Percentiles rank a stretch among this genome's conserved stretches.
Conservation (phyloP, 2,113 vertebrate genomes). For the Podilymbus podiceps region DNA sequence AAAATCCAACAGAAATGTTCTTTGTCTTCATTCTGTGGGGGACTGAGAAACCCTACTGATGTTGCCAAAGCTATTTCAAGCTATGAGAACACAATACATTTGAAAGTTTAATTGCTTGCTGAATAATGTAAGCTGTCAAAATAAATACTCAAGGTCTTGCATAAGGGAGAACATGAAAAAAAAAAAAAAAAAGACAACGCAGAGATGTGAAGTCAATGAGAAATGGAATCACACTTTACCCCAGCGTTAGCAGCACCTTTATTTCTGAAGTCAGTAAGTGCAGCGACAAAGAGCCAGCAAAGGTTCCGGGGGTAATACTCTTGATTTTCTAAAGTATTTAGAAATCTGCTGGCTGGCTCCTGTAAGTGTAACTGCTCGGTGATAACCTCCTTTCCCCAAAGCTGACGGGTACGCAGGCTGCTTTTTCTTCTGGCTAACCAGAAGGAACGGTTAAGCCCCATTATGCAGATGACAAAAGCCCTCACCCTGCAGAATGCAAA, state of each 20-base stretch:
- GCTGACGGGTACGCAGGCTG: not conserved
- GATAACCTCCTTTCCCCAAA: not conserved
- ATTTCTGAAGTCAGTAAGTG: not conserved
- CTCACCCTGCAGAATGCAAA: not conserved
- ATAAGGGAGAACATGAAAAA: conserved; percentile 21
- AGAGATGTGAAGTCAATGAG: conserved; percentile 43
- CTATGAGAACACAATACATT: conserved; percentile 61
- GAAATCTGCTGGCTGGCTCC: not conserved
- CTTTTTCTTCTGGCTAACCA: not conserved
- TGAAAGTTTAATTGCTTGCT: conserved; percentile 69
- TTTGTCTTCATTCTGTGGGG: conserved; percentile 40
- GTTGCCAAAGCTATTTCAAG: conserved; percentile 65
- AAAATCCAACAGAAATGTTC: not conserved
- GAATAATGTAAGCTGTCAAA: conserved; percentile 67
- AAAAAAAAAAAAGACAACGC: not conserved
- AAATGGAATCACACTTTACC: not conserved
- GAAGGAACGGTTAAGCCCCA: not conserved
- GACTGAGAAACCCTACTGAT: conserved; percentile 53
- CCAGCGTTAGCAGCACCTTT: not conserved
- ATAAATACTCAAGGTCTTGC: conserved; percentile 64
- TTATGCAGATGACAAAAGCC: not conserved
- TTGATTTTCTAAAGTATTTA: not conserved
- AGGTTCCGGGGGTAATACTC: not conserved
- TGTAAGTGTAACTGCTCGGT: not conserved
- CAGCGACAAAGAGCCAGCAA: not conserved